Percentiles rank a stretch among this genome's conserved stretches.
Evolutionary conservation across 2,888 invertebrate genomes (phyloP).

Genomic region (Mechanitis mazaeus): DNA sequence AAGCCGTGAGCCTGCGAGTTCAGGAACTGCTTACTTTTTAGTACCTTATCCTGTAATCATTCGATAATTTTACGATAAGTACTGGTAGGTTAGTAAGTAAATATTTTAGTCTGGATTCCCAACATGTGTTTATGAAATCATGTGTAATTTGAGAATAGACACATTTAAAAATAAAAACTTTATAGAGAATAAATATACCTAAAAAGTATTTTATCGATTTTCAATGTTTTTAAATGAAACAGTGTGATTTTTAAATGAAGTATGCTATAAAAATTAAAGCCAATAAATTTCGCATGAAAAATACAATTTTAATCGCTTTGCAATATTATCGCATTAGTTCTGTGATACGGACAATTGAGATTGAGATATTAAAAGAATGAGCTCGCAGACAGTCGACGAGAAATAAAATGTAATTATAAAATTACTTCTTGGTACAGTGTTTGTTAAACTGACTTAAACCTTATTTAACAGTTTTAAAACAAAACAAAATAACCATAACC

Average conservation of each 20-base stretch:
- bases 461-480: too few species aligned
- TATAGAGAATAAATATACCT: too few species aligned
- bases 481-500: background rate
- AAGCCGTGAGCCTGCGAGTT: conserved; percentile 41
- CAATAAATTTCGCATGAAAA: conserved; percentile 6
- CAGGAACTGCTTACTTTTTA: conserved; percentile 32
- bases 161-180: background rate
- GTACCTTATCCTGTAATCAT: conserved; percentile 29
- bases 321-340: conserved; percentile 6
- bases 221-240: background rate
- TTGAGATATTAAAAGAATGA: background rate
- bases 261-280: conserved; percentile 6
- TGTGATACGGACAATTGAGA: conserved; percentile 4
- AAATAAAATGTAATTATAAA: too few species aligned
- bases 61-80: conserved; percentile 11
- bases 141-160: background rate
- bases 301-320: conserved; percentile 6
- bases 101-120: background rate
- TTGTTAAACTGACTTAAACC: too few species aligned
- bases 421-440: too few species aligned
- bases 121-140: background rate
- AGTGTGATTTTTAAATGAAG: conserved; percentile 5
- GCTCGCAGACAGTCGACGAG: too few species aligned
- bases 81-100: background rate
- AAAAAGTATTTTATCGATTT: too few species aligned